Evolutionary conservation across 2,888 invertebrate species (phyloP), one percentile per base, ranked within the genome.

Genomic region (Petrolisthes cinctipes): DNA sequence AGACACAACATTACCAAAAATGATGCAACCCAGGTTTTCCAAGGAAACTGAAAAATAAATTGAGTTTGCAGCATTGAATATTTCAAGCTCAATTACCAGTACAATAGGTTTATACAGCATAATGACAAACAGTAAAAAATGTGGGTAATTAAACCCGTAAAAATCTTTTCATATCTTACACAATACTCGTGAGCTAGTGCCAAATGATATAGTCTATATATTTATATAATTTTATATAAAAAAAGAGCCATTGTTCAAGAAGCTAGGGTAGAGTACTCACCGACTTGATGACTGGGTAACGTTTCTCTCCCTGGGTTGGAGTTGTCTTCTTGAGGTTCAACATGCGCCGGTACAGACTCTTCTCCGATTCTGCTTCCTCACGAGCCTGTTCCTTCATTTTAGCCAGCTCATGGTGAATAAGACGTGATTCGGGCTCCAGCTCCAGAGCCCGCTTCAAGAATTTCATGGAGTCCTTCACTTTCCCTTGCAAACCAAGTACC

Each of bases 261-360:
- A 37, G 14, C 17, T 20, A 37, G 17, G 17, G 54, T 17, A 51
- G n/a, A 82, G 23, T 68, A 89, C 90, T 90, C 20, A 90, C 90
- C 71, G 78, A 78, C 61, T 80, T 89, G n/a, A 90, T 20, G 68
- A 85, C 86, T 17, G 87, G 87, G 71, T 90, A 86, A 4, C 86
- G 87, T 53, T 87, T 81, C 11, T 57, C 57, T 5, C 85, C 82
- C 23, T 79, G 11, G 11, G 85, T 57, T 6, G 79, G 86, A 9
- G 53, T 61, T 4, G 85, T 57, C 7, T 81, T 82, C 66, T 84
- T 89, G 56, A 91, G 87, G 0, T 93, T 93, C 86, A 94, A 91
- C 96, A 96, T 96, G 92, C 95, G 95, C 90, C 95, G 94, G 92
- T 96, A 96, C 92, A 96, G 93, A 91, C 94, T 94, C 91, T 94